Evolutionary conservation across 1,140 invertebrate genomes (phyloP).

Genomic region (Papilio glaucus): DNA sequence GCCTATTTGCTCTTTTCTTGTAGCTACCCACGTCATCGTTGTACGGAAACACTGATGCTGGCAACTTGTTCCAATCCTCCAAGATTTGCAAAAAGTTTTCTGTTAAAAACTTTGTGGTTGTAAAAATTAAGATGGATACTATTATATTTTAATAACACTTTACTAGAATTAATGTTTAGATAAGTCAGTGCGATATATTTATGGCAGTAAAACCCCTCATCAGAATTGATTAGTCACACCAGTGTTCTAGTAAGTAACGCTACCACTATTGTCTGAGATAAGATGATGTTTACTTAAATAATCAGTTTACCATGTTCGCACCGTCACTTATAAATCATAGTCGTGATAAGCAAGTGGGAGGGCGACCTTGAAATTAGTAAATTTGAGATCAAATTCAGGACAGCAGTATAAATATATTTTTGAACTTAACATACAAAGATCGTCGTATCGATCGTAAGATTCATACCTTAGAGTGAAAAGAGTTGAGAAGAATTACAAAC

Average conservation of each 20-base stretch:
- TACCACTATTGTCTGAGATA: constrained; percentile 56
- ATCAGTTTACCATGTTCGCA: neutral
- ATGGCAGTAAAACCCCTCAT: constrained; percentile 62
- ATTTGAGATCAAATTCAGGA: neutral
- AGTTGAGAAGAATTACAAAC: too few relatives aligned
- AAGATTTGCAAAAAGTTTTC: too few relatives aligned
- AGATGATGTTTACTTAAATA: constrained; percentile 36
- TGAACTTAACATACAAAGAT: too few relatives aligned
- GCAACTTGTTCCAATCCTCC: too few relatives aligned
- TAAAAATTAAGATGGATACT: too few relatives aligned
- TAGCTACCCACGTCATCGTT: too few relatives aligned
- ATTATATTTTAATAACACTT: too few relatives aligned
- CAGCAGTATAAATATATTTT: neutral
- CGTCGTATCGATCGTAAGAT: too few relatives aligned
- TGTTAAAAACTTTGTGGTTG: too few relatives aligned
- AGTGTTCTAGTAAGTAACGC: constrained; percentile 53
- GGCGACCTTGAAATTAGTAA: neutral
- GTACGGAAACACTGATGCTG: too few relatives aligned
- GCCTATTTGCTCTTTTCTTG: too few relatives aligned
- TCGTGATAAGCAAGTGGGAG: neutral
- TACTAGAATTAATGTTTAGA: constrained; percentile 46
- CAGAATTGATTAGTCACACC: constrained; percentile 66
- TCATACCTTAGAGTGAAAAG: too few relatives aligned
- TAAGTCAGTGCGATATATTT: constrained; percentile 67
- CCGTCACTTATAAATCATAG: constrained; percentile 8